Conservation (phyloP, 2,888 invertebrate species). For the Dynastes maya region DNA sequence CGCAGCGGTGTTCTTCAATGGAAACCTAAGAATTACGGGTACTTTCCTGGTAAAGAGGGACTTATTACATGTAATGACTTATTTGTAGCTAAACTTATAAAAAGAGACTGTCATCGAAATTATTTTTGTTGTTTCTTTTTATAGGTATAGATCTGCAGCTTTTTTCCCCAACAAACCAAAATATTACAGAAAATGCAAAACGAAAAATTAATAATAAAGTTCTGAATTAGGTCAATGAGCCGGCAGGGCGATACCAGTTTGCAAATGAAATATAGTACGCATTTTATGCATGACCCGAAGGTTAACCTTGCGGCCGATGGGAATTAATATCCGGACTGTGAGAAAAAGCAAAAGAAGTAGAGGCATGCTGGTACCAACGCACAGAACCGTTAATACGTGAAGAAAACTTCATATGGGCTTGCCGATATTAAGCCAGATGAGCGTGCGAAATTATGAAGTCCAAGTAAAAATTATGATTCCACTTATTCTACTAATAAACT, state of each 20-base stretch:
- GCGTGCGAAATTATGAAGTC: background rate
- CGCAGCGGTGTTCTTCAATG: background rate
- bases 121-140: no score
- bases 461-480: no score
- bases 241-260: conserved; percentile 22
- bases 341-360: conserved; percentile 31
- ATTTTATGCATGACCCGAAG: conserved; percentile 36
- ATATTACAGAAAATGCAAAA: no score
- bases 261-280: conserved; percentile 30
- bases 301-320: conserved; percentile 37
- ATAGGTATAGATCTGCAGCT: no score
- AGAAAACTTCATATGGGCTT: background rate
- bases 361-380: conserved; percentile 33
- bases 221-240: conserved; percentile 19
- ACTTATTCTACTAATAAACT: no score
- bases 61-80: no score
- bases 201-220: background rate
- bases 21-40: no score
- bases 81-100: no score
- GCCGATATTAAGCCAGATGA: background rate
- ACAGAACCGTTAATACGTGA: background rate
- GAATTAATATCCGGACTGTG: conserved; percentile 38
- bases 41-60: no score
- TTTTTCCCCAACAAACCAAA: no score
- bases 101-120: no score